Percentiles rank a stretch among this genome's conserved stretches.
Conservation (phyloP, 53 echinoderm and acorn worm species). For the Mesocentrotus franciscanus region DNA sequence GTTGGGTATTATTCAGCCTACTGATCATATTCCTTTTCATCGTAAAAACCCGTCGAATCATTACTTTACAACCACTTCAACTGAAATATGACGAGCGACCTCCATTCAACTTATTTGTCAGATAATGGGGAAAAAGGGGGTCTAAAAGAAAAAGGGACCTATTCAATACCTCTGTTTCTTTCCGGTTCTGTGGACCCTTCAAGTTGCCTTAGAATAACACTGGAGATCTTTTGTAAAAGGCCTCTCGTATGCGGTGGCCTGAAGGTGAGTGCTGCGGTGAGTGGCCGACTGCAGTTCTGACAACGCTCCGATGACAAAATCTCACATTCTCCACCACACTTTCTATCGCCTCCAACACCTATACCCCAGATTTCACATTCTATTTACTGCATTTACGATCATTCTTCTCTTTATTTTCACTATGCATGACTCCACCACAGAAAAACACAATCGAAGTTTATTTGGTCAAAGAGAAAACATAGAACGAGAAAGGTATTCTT, state of each 20-base stretch:
- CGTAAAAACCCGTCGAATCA: conserved; percentile 43
- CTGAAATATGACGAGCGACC: conserved; percentile 51
- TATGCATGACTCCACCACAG: conserved; percentile 24
- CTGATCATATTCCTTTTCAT: conserved; percentile 54
- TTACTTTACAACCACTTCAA: conserved; percentile 55
- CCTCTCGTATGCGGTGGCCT: conserved; percentile 46
- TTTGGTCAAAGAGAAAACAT: conserved; percentile 18
- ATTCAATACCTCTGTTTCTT: conserved; percentile 43
- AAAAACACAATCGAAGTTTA: conserved; percentile 41
- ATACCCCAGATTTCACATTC: conserved; percentile 43
- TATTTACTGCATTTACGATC: conserved; percentile 36
- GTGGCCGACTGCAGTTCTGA: conserved; percentile 54
- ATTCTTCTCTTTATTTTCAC: conserved; percentile 30
- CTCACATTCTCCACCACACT: background rate
- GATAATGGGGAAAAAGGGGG: background rate
- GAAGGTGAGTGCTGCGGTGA: conserved; percentile 44
- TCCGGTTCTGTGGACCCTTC: conserved; percentile 54
- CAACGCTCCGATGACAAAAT: conserved; percentile 21
- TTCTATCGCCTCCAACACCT: conserved; percentile 22
- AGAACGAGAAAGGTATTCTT: background rate
- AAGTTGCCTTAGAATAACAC: conserved; percentile 47
- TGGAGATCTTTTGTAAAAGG: conserved; percentile 28
- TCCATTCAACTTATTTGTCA: conserved; percentile 52
- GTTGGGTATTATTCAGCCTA: conserved; percentile 22
- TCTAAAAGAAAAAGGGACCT: background rate